Evolutionary conservation across 2,113 vertebrate species (phyloP), one percentile per base, ranked within the genome.

Genomic region (Hippocampus abdominalis): DNA sequence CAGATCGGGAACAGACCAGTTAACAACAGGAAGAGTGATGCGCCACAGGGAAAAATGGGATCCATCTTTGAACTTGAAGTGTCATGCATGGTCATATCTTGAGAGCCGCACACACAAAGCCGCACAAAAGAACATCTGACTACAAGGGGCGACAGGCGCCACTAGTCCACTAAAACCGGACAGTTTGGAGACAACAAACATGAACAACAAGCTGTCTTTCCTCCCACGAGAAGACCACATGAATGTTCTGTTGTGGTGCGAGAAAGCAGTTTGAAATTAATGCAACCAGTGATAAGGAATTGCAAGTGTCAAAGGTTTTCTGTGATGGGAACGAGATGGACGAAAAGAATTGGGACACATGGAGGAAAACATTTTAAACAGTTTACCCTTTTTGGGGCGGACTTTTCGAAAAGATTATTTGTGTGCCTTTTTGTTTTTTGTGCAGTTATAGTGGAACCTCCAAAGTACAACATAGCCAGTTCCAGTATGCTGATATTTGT

Each of bases 81-180:
- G 21, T 81, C 83, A 88, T 89, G 86, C 83, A 81, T 15, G 27
- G 66, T 70, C 73, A 65, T 32, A 54, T 63, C 76, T 71, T 59
- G 46, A 56, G 16, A 70, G 73, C 73, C 83, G 86, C 75, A 77
- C 75, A 83, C 76, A 84, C 70, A 79, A 32, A 32, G 32, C 32
- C 16, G 77, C 48, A 83, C 66, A 64, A 49, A 49, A 20, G 48
- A 20, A 49, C 48, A 49, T 49, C 80, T 68, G 72, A 74, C 77
- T 59, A 72, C n/a, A 42, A 36, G 46, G 15, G 46, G 15, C 46
- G 16, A 49, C 46, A 49, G 16, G 46, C 46, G 13, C 46, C 74
- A 76, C 79, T 80, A 60, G 13, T n/a, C 57, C 57, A 60, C 57
- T 60, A 36, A 44, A 49, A 49, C 46, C 46, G 13, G 46, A 49